Percentiles rank a stretch among this genome's conserved stretches.
phyloP scores from a whole-genome alignment of 2,888 invertebrate species.

The Camptogramma bilineatum region DNA sequence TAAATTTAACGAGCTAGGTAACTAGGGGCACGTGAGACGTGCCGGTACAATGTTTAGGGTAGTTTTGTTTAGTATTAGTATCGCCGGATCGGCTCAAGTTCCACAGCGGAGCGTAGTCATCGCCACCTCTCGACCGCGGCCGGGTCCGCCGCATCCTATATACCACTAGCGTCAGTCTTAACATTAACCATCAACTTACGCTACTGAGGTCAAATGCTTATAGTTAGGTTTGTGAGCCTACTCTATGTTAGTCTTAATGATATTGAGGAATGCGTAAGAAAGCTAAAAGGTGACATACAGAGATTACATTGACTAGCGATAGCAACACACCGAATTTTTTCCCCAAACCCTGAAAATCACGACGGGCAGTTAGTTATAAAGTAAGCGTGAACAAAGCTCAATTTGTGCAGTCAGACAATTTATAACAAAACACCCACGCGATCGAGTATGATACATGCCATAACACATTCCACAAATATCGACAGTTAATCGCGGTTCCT shows the following conservation, averaged over 20 bases:
- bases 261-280: conserved; percentile 38
- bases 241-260: conserved; percentile 43
- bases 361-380: conserved; percentile 37
- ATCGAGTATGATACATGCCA: conserved; percentile 41
- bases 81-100: conserved; percentile 41
- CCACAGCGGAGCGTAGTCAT: conserved; percentile 41
- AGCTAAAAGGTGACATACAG: conserved; percentile 42
- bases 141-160: conserved; percentile 48
- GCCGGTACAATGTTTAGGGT: conserved; percentile 31
- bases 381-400: conserved; percentile 44
- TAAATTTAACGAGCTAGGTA: conserved; percentile 42
- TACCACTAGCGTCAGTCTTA: conserved; percentile 67
- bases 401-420: conserved; percentile 39
- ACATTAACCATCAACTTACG: conserved; percentile 55
- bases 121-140: conserved; percentile 48
- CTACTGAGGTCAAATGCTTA: conserved; percentile 48
- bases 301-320: conserved; percentile 33
- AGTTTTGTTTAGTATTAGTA: conserved; percentile 37
- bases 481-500: conserved; percentile 53
- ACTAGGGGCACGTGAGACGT: conserved; percentile 31
- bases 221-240: conserved; percentile 37
- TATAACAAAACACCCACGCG: conserved; percentile 37
- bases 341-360: conserved; percentile 38
- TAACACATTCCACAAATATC: conserved; percentile 30
- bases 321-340: conserved; percentile 36